Base-by-base conservation (phyloP, 2,797 vertebrate species). In the Pipistrellus kuhlii region DNA sequence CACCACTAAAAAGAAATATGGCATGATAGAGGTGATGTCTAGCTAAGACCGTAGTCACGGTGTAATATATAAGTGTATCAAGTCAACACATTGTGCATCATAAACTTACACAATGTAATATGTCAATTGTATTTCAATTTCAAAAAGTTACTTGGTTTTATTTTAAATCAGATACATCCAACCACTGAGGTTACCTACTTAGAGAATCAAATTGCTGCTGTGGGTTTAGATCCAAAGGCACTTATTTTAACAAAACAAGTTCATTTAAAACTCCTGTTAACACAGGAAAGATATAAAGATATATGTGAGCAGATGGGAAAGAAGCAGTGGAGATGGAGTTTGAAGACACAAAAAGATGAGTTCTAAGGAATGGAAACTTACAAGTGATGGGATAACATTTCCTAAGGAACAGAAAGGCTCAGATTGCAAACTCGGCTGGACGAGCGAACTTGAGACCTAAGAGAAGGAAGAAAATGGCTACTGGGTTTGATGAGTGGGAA, bases 401-500 rank as follows among this genome's bases (percentile, higher is more conserved):
- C 62, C 82, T 46, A 53, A 41, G 69, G 82, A 82, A 80, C 51
- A 35, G 84, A 90, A 94, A 90, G 59, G 30, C 25, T 95, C 66
- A 35, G 17, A 59, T 64, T 59, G 59, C 20, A 85, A 59, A 90
- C 30, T 35, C 14, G 44, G 46, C 59, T 59, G 66, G 59, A 85
- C 32, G n/a, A 44, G 48, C 38, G 55, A 84, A 83, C 51, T 14
- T 93, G 87, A 35, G 84, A 66, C 14, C 20, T 14, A 62, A 41
- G 66, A 88, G 44, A 91, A 85, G 38, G 69, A 77, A 85, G 44
- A 84, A 91, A 85, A 62, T 23, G 10, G 35, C 76, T 87, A 11
- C 9, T 44, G 72, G 48, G 20, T 41, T 95, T 77, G 48, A 78
- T 75, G 81, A 89, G 84, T 91, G 57, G 68, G 93, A 96, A 92